Percentiles rank a stretch among this genome's conserved stretches.
phyloP scores from a whole-genome alignment of 2,113 vertebrate genomes.

The Gymnocephalus cernua region DNA sequence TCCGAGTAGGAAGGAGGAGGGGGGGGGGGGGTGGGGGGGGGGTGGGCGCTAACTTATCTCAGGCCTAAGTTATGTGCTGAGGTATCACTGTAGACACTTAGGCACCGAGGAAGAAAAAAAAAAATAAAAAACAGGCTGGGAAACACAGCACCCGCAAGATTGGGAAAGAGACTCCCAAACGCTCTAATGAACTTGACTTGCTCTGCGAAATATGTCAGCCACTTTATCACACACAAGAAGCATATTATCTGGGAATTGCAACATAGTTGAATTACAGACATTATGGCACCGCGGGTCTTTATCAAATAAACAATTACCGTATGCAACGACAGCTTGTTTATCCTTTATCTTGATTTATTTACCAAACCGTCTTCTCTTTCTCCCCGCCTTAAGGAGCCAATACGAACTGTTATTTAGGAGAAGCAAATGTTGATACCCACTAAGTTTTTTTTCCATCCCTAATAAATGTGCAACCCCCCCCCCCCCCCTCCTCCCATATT shows the following conservation, averaged over 20 bases:
- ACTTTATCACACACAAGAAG: constrained; percentile 96
- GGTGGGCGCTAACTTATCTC: constrained; percentile 90
- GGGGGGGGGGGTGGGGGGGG: constrained; percentile 50
- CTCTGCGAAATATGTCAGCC: constrained; percentile 87
- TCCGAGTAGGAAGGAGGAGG: constrained; percentile 41
- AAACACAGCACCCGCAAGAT: constrained; percentile 80
- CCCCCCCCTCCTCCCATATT: constrained; percentile 70
- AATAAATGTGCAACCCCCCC: constrained; percentile 78
- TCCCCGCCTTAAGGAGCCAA: constrained; percentile 53
- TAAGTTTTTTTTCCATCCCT: constrained; percentile 39
- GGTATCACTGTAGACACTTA: constrained; percentile 95
- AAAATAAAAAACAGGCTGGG: constrained; percentile 66
- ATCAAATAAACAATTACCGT: constrained; percentile 86
- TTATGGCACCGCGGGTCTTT: constrained; percentile 94
- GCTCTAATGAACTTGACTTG: constrained; percentile 83
- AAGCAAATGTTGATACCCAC: constrained; percentile 58
- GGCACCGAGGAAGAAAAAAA: constrained; percentile 89
- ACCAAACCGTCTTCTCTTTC: constrained; percentile 61
- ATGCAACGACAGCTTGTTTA: constrained; percentile 84
- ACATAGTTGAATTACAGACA: constrained; percentile 91
- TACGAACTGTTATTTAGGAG: constrained; percentile 67
- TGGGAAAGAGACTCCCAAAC: constrained; percentile 83
- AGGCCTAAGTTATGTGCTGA: constrained; percentile 96
- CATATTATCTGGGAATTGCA: constrained; percentile 92
- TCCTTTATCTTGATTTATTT: constrained; percentile 85